Percentiles rank a stretch among this genome's conserved stretches.
Conservation (phyloP, 2,113 vertebrate species). For the Pelmatolapia mariae region DNA sequence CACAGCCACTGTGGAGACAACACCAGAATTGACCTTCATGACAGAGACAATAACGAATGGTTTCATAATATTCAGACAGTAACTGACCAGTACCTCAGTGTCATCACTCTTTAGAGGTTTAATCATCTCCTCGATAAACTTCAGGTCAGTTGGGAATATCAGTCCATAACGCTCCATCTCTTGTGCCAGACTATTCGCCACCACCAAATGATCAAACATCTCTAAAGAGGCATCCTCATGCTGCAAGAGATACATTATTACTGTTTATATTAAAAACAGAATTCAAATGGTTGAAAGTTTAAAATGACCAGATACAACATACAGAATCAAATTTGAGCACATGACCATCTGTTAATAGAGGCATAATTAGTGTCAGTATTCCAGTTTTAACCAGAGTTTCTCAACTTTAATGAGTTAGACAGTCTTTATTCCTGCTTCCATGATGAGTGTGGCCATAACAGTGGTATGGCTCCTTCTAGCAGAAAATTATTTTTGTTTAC, state of each 20-base stretch:
- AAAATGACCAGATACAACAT: not conserved
- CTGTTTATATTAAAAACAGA: not conserved
- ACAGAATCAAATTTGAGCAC: not conserved
- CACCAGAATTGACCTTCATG: not conserved
- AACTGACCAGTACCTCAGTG: constrained; percentile 45
- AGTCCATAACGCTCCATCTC: too few species aligned
- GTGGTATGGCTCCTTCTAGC: not conserved
- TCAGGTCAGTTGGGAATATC: too few species aligned
- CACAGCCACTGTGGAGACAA: constrained; percentile 71
- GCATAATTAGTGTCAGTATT: not conserved
- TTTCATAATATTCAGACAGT: not conserved
- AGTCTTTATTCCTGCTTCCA: too few species aligned
- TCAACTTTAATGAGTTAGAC: accelerated
- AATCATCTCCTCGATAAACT: constrained; percentile 50
- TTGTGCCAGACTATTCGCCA: too few species aligned
- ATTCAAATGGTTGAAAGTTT: not conserved
- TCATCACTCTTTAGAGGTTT: not conserved
- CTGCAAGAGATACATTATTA: too few species aligned
- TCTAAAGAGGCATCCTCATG: too few species aligned
- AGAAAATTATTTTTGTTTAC: not conserved
- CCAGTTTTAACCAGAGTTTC: not conserved
- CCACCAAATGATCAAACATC: too few species aligned
- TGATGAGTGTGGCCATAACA: not conserved
- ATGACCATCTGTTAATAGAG: not conserved
- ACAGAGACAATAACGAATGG: accelerated